Evolutionary conservation across 2,888 invertebrate species (phyloP).

Genomic region (Euproctis similis): DNA sequence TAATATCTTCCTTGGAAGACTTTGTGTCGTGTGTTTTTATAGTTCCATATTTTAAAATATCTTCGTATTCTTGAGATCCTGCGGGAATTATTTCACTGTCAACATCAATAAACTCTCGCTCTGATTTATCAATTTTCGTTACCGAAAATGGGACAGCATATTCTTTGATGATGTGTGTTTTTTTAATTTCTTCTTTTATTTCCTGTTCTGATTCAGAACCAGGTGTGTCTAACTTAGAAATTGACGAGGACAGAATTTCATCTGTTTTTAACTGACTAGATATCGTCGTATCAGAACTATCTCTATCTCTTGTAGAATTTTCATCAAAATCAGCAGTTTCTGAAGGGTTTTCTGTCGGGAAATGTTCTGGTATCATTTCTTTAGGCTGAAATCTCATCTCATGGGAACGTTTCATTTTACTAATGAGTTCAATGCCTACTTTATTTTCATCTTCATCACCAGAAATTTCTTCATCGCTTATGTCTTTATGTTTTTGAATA

Average conservation of each 20-base stretch:
- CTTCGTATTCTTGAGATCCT: conserved; percentile 61
- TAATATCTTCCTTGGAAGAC: conserved; percentile 32
- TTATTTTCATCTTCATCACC: conserved; percentile 70
- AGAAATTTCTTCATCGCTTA: conserved; percentile 70
- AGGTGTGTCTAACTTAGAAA: conserved; percentile 60
- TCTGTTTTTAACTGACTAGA: conserved; percentile 66
- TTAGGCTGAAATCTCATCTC: conserved; percentile 91
- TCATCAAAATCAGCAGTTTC: conserved; percentile 64
- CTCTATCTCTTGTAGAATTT: conserved; percentile 56
- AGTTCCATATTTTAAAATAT: conserved; percentile 49
- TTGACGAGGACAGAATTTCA: conserved; percentile 59
- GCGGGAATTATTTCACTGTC: conserved; percentile 66
- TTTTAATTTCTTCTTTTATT: conserved; percentile 38
- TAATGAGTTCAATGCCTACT: conserved; percentile 72
- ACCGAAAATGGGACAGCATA: conserved; percentile 56
- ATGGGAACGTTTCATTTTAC: conserved; percentile 90
- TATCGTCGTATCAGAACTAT: conserved; percentile 62
- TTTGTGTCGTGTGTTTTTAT: conserved; percentile 56
- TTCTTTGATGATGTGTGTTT: conserved; percentile 27
- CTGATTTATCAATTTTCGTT: conserved; percentile 50
- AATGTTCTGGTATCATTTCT: conserved; percentile 68
- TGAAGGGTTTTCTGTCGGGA: conserved; percentile 51
- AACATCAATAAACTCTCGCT: conserved; percentile 66
- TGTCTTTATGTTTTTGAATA: conserved; percentile 56
- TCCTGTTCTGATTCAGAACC: conserved; percentile 49